A percentile compares a stretch with the other conserved stretches of the same genome.
These are phyloP conservation scores for zebrafish (Danio rerio) DNA, from an alignment of 2,113 vertebrate genomes.

Conservation along the genomic window DNA sequence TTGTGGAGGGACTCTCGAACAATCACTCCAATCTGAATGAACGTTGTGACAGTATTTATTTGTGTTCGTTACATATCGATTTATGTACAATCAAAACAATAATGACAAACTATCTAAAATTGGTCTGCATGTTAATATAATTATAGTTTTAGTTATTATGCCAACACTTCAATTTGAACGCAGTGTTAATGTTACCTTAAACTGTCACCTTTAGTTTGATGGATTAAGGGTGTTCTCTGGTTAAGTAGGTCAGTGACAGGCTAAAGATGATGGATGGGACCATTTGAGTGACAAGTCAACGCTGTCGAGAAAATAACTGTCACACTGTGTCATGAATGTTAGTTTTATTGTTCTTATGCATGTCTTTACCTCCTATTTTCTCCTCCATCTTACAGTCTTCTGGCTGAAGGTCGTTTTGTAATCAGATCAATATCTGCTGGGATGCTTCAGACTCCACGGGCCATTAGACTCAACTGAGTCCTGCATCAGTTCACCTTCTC, in stretches of 20 bases:
- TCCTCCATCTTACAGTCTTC: conserved; percentile 44
- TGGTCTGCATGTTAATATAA: not conserved
- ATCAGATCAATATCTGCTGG: conserved; percentile 62
- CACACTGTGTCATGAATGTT: not conserved
- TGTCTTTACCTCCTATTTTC: not conserved
- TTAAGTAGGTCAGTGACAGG: conserved; percentile 18
- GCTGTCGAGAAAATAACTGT: not conserved
- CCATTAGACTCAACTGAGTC: conserved; percentile 40
- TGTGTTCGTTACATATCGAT: not conserved
- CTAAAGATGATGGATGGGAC: conserved; percentile 18
- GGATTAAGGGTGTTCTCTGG: conserved; percentile 24
- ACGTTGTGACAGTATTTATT: not conserved
- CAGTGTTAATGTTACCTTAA: not conserved
- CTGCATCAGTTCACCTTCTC: conserved; percentile 33
- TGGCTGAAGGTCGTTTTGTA: conserved; percentile 71
- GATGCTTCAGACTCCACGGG: conserved; percentile 50
- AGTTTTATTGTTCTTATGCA: not conserved
- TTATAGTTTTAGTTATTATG: not conserved
- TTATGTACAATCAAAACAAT: not conserved
- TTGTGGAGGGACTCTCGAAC: conserved; percentile 51
- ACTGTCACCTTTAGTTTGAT: conserved; percentile 36
- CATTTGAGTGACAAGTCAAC: conserved; percentile 1
- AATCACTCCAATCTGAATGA: not conserved
- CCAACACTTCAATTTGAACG: not conserved
- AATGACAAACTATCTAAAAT: not conserved